phyloP scores from a whole-genome alignment of 2,113 vertebrate species.

The Salvelinus fontinalis region DNA sequence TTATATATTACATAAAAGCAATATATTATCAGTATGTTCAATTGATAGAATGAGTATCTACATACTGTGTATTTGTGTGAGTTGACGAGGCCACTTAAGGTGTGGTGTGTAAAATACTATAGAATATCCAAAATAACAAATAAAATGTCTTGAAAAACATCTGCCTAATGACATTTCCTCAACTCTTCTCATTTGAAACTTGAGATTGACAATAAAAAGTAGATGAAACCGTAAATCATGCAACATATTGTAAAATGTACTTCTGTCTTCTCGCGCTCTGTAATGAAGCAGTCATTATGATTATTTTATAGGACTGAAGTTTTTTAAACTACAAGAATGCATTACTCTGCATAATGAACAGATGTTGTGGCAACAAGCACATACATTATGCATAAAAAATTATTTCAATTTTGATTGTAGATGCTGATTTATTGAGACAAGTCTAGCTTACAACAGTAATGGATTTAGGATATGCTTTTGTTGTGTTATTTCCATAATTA shows the following conservation, averaged over 20 bases:
- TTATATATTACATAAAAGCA: too few species aligned
- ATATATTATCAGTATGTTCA: background rate
- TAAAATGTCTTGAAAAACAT: conserved; percentile 57
- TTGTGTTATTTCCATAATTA: conserved; percentile 92
- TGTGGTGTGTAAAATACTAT: too few species aligned
- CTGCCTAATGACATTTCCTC: conserved; percentile 69
- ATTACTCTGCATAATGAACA: conserved; percentile 95
- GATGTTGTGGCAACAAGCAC: conserved; percentile 95
- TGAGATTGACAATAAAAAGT: conserved; percentile 78
- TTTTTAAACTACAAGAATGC: conserved; percentile 95
- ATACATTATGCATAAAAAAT: conserved; percentile 95
- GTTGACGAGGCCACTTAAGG: background rate
- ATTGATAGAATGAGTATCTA: background rate
- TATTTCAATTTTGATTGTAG: conserved; percentile 96
- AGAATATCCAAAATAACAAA: background rate
- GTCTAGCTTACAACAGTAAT: conserved; percentile 92
- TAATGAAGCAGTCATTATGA: conserved; percentile 87
- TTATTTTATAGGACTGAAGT: conserved; percentile 88
- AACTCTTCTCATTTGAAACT: conserved; percentile 72
- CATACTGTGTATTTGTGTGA: conserved; percentile 15
- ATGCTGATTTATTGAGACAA: conserved; percentile 97
- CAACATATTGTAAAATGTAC: conserved; percentile 74
- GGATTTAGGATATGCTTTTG: conserved; percentile 94
- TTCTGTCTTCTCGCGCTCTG: conserved; percentile 71
- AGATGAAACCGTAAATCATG: conserved; percentile 77